phyloP scores from a whole-genome alignment of 2,888 invertebrate genomes.

The Limenitis camilla region DNA sequence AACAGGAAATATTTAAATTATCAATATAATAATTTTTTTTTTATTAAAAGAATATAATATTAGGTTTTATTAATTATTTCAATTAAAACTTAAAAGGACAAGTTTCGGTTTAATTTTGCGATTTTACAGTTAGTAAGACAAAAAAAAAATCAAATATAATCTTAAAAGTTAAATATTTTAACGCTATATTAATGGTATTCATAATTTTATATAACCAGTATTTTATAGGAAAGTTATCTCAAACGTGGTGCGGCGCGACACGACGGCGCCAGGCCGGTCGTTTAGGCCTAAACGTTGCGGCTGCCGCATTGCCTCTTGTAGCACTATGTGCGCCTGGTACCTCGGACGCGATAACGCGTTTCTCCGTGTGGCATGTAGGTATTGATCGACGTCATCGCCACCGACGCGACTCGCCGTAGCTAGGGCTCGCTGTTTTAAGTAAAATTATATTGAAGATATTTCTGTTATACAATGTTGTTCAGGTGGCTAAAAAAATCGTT shows the following conservation, averaged over 20 bases:
- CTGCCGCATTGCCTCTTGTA: conserved; percentile 5
- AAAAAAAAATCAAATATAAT: background rate
- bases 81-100: too few relatives aligned
- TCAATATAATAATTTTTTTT: too few relatives aligned
- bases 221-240: conserved; percentile 16
- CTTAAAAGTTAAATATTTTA: conserved; percentile 1
- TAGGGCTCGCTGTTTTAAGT: background rate
- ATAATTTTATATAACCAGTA: conserved; percentile 10
- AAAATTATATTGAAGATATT: too few relatives aligned
- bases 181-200: conserved; percentile 4
- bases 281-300: conserved; percentile 29
- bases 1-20: too few relatives aligned
- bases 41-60: too few relatives aligned
- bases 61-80: too few relatives aligned
- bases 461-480: too few relatives aligned
- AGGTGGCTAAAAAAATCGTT: too few relatives aligned
- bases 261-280: conserved; percentile 19
- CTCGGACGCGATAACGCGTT: conserved; percentile 12
- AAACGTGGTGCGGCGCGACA: conserved; percentile 14
- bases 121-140: background rate
- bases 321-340: conserved; percentile 27
- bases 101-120: too few relatives aligned
- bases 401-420: background rate
- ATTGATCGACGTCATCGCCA: background rate
- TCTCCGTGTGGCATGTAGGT: conserved; percentile 2